Base-by-base conservation (phyloP, 1,140 invertebrate genomes). In the Berghia stephanieae region DNA sequence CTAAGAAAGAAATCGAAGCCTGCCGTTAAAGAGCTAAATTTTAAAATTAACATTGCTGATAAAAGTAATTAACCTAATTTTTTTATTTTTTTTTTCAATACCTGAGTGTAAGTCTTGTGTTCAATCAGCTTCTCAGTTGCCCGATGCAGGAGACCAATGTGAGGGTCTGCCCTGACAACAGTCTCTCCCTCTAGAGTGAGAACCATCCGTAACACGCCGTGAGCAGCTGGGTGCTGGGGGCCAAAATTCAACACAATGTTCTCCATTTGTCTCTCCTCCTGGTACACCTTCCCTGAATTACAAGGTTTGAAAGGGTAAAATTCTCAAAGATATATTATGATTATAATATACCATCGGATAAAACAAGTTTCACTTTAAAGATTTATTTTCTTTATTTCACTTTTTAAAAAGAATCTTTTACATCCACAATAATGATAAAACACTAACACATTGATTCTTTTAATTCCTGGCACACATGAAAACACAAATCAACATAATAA, bases 121-220 rank as follows among this genome's bases (percentile, higher is more conserved):
- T 99, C 98, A 79, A 99, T 99, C 3, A 99, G 91, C 88, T 99
- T 99, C 88, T 99, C 98, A 3, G 98, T 99, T 27, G 95, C 98
- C 75, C 97, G 92, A 90, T 99, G 98, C 1, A 99, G 91, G 1
- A 99, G 92, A 5, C 98, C 98, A 85, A 99, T 98, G 87, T 99
- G 98, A n/a, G 97, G 97, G 90, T 98, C 96, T 21, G 95, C 94
- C 74, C 93, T 91, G 67, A 95, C 91, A 2, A 98, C 95, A 75
- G 93, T 92, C 94, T 99, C 98, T 86, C 96, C 97, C 87, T 98
- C 95, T 0, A 99, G 90, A 88, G 98, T 96, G n/a, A 99, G 88
- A 1, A 99, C 94, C 8, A 99, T 91, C 72, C 98, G 93, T 16
- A 99, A 90, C 63, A 99, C 98, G 83, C 98, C 98, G 88, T 99